Percentiles rank a stretch among this genome's conserved stretches.
These are phyloP conservation scores for Corythaeola cristata DNA, from an alignment of 2,113 vertebrate species.

Conservation along the genomic window DNA sequence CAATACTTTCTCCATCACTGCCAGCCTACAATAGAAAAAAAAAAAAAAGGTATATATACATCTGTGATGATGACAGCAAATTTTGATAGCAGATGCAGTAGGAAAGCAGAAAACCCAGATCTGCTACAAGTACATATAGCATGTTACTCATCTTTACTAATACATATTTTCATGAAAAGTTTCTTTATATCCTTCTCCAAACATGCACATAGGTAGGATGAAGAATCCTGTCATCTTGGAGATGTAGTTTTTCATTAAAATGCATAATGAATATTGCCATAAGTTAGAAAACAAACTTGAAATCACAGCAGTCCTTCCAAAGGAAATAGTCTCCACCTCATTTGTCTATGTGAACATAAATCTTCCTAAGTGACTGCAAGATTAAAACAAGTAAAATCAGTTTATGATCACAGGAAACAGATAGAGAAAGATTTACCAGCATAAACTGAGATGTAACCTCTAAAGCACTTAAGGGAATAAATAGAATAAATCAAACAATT, in stretches of 20 bases:
- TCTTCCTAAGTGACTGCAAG: not conserved
- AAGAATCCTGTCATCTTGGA: not conserved
- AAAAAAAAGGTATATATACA: not conserved
- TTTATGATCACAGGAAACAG: not conserved
- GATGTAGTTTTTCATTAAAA: not conserved
- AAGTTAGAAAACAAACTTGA: not conserved
- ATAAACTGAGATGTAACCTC: not conserved
- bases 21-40: conserved; percentile 80
- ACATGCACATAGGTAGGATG: not conserved
- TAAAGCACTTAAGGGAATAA: not conserved
- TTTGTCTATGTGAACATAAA: not conserved
- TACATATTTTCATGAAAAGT: not conserved
- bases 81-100: not conserved
- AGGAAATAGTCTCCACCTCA: not conserved
- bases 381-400: not conserved
- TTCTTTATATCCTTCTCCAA: not conserved
- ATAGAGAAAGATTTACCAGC: not conserved
- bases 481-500: not conserved
- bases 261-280: not conserved
- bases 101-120: not conserved
- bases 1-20: conserved; percentile 91
- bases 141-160: not conserved
- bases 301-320: not conserved
- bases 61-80: not conserved
- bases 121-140: rapidly evolving